A percentile compares a stretch with the other conserved stretches of the same genome.
Evolutionary conservation across 2,113 vertebrate species (phyloP).

Genomic region (Ifrita kowaldi): DNA sequence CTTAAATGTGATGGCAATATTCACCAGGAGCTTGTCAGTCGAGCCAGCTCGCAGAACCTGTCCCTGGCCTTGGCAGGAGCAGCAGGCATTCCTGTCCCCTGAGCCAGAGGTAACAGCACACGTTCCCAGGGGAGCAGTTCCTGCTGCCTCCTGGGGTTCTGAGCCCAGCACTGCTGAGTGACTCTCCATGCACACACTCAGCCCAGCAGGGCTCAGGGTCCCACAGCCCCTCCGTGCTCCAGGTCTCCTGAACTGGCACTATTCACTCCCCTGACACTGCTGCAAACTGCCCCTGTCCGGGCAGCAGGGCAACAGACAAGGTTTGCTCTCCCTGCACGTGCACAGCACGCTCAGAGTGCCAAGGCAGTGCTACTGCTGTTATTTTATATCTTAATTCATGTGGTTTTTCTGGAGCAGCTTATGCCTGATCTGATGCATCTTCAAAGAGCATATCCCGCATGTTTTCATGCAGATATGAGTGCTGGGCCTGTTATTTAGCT

Average conservation of each 20-base stretch:
- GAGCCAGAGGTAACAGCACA: not conserved
- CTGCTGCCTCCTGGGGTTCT: not conserved
- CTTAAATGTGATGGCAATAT: not conserved
- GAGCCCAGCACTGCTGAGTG: fast-evolving
- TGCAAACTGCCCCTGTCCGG: not conserved
- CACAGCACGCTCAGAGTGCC: not conserved
- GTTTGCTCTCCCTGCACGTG: not conserved
- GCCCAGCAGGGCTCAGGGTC: not conserved
- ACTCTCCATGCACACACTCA: not conserved
- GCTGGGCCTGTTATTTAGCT: not conserved
- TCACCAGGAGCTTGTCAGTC: not conserved
- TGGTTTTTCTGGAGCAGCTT: not conserved
- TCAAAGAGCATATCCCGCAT: not conserved
- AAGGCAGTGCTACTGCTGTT: not conserved
- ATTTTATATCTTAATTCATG: not conserved
- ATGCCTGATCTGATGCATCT: not conserved
- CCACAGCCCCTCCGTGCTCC: not conserved
- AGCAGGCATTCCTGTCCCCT: not conserved
- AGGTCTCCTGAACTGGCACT: not conserved
- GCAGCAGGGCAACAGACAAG: not conserved
- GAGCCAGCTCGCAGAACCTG: not conserved
- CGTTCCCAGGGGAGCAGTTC: not conserved
- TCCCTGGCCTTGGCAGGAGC: not conserved
- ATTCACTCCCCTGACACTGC: fast-evolving
- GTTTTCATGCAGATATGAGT: not conserved